These are phyloP conservation scores for Merops nubicus DNA, from an alignment of 2,113 vertebrate species.

Conservation along the genomic window DNA sequence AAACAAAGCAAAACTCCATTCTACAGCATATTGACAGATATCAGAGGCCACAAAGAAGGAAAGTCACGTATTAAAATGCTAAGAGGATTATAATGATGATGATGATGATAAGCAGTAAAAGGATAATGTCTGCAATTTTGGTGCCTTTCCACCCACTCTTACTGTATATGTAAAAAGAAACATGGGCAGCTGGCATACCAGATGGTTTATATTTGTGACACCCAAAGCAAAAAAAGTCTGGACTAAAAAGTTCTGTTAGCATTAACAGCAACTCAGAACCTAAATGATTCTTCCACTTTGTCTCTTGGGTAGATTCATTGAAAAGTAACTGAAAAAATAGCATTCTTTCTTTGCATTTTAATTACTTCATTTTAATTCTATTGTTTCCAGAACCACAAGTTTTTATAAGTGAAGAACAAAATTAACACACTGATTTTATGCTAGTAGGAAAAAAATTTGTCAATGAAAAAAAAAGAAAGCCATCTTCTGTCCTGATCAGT, in stretches of 20 bases:
- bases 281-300: conserved; percentile 45
- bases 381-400: neutral
- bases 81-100: conserved; percentile 37
- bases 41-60: neutral
- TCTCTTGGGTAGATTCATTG: conserved; percentile 53
- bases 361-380: neutral
- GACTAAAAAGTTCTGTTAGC: conserved; percentile 49
- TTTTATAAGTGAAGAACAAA: neutral
- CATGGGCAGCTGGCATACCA: conserved; percentile 69
- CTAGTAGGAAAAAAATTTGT: neutral
- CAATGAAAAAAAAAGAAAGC: neutral
- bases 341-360: conserved; percentile 34
- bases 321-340: neutral
- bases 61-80: conserved; percentile 52
- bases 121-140: conserved; percentile 54
- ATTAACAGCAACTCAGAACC: conserved; percentile 47
- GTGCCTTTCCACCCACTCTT: conserved; percentile 42
- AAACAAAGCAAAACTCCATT: neutral
- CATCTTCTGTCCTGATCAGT: neutral
- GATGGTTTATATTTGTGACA: conserved; percentile 74
- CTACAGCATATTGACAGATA: neutral
- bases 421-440: neutral
- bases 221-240: conserved; percentile 47
- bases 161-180: conserved; percentile 47
- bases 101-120: conserved; percentile 60